These are phyloP conservation scores for Melieria omissa DNA, from an alignment of 2,888 invertebrate species.

Conservation along the genomic window DNA sequence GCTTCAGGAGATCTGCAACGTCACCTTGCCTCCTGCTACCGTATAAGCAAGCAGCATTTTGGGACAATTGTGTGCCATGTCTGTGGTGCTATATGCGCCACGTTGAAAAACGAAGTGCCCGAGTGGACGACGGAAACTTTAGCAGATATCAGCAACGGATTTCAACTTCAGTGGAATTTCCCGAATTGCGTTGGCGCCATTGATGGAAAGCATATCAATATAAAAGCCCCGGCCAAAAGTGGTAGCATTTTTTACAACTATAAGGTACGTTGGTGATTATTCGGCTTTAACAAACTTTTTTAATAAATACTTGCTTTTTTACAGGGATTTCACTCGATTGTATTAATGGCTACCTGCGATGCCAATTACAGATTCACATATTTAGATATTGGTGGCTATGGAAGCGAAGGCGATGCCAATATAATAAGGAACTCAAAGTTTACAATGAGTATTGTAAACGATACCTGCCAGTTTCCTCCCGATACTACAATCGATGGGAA, in stretches of 20 bases:
- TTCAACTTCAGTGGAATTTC: constrained; percentile 25
- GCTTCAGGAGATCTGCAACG: constrained; percentile 28
- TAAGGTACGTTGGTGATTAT: constrained; percentile 3
- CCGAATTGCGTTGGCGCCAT: constrained; percentile 28
- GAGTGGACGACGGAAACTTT: constrained; percentile 15
- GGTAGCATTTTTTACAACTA: constrained; percentile 35
- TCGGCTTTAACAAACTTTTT: not conserved
- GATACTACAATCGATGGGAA: constrained; percentile 20
- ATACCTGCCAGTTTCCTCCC: constrained; percentile 20
- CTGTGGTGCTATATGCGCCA: constrained; percentile 26
- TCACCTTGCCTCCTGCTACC: constrained; percentile 28
- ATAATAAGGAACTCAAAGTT: constrained; percentile 14
- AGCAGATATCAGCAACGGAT: constrained; percentile 11
- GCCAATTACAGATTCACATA: constrained; percentile 27
- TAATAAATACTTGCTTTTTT: not conserved
- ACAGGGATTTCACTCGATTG: constrained; percentile 17
- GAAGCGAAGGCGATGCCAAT: constrained; percentile 23
- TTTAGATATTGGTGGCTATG: constrained; percentile 20
- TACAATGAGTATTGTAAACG: constrained; percentile 10
- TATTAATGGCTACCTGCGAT: constrained; percentile 15
- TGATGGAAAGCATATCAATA: constrained; percentile 31
- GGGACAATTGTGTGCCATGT: constrained; percentile 24
- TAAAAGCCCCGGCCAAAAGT: constrained; percentile 25
- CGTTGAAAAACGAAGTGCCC: constrained; percentile 25
- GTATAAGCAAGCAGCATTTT: constrained; percentile 35